These are phyloP conservation scores for Leucoma salicis DNA, from an alignment of 2,888 invertebrate species.

Conservation along the genomic window DNA sequence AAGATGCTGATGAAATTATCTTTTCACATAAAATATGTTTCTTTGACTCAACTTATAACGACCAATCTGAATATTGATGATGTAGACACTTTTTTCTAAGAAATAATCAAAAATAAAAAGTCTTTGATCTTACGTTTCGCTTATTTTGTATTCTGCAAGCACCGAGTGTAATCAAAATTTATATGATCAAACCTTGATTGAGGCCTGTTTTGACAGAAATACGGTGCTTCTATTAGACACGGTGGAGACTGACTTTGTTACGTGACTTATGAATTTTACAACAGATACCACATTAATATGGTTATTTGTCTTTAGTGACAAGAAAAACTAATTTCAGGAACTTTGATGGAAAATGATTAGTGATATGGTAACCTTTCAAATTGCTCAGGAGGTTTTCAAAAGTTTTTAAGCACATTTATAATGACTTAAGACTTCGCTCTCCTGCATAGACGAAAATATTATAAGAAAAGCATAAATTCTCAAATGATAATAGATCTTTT, in stretches of 20 bases:
- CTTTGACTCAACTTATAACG: not conserved
- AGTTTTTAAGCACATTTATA: too few species aligned
- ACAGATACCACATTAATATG: too few species aligned
- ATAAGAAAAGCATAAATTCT: too few species aligned
- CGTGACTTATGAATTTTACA: slow-evolving; percentile 30
- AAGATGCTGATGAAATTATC: too few species aligned
- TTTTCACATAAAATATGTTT: not conserved
- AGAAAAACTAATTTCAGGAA: too few species aligned
- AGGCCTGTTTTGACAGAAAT: slow-evolving; percentile 33
- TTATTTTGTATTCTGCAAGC: slow-evolving; percentile 38
- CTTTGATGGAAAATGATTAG: too few species aligned
- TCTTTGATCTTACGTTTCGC: slow-evolving; percentile 48
- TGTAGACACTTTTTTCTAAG: slow-evolving; percentile 34
- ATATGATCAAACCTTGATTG: slow-evolving; percentile 34
- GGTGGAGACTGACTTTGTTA: slow-evolving; percentile 13
- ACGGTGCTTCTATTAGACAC: slow-evolving; percentile 25
- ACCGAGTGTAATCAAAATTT: slow-evolving; percentile 50
- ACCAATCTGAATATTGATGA: slow-evolving; percentile 40
- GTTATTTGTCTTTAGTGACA: too few species aligned
- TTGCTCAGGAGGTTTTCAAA: too few species aligned
- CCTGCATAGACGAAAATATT: too few species aligned
- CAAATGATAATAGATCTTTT: too few species aligned
- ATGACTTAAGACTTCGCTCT: too few species aligned
- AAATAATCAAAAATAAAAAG: slow-evolving; percentile 27
- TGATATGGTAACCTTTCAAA: too few species aligned